Base-by-base conservation (phyloP, 2,113 vertebrate species). In the Limnothrissa miodon region DNA sequence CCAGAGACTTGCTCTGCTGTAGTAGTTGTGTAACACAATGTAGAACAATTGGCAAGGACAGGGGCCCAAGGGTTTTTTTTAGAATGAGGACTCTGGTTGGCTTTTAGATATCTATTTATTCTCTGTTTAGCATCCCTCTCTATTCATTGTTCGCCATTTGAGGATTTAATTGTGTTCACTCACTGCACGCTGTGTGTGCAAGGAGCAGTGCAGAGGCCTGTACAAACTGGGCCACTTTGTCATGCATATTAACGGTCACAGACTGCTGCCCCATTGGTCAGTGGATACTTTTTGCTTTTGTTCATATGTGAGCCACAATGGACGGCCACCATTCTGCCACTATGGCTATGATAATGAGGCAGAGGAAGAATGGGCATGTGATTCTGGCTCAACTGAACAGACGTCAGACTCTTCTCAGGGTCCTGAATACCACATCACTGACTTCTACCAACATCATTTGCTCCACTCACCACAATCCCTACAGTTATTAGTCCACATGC, bases 301-400 rank as follows among this genome's bases (percentile, higher is more conserved):
- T 74, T 74, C 29, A 36, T 36, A 74, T 39, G 1, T n/a, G 66
- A 17, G 66, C 25, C 29, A 17, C 92, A 96, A 95, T 94, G 89
- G 86, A 79, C 6, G 80, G 0, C 1, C 29, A 82, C 29, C 33
- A 90, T 89, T 92, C 96, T 96, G 95, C 96, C 95, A 96, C 94
- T 94, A 87, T 45, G 93, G 92, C 93, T 93, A 94, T 95, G 92
- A 94, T 95, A 96, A 96, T 95, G 92, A 86, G 85, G 70, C 90
- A 4, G 66, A 36, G 29, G 13, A 36, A 88, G 89, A 88, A 89
- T 89, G 90, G 66, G 29, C 66, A 29, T 19, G 66, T 83, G 81
- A 89, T 91, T 90, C 86, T 87, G 89, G 66, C 85, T 84, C 81
- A 81, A 81, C 74, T 82, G 48, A 62, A 42, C 83, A 85, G 81